Base-by-base conservation (phyloP, 1,140 invertebrate genomes). In the Zaprionus inermis region DNA sequence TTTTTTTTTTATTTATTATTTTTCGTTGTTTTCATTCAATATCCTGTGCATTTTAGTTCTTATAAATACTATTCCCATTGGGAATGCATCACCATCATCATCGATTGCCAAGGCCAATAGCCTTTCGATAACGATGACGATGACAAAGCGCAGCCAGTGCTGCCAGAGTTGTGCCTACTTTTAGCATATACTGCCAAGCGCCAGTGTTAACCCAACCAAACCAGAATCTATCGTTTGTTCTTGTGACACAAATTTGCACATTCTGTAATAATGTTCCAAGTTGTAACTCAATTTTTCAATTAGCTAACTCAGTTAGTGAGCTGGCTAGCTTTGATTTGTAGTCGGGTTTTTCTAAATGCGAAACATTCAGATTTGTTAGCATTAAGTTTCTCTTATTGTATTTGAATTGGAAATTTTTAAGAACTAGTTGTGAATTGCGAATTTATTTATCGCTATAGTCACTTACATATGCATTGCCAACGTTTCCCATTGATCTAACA, bases 401-500 rank as follows among this genome's bases (percentile, higher is more conserved):
- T 28, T 28, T 28, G 24, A 28, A 7, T 32, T n/a, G n/a, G n/a
- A 32, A 32, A 10, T 1, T 32, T 32, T 32, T 9, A 32, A 9
- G 11, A 38, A 38, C 14, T 38, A 14, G 36, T 38, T 38, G 1
- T 3, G 1, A n/a, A 38, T 38, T 38, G 1, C 14, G 1, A n/a
- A 38, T 11, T 7, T 32, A 32, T 32, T 32, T 32, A 38, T 38
- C 5, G 36, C 36, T 38, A 14, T 38, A 32, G 30, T 32, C 30
- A 86, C 82, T 86, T 66, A 86, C 82, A 85, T 52, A 52, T 86
- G 82, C 51, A 82, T 67, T 34, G 82, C 82, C 46, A 86, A 55
- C 12, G 86, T 77, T 44, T 86, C 83, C 82, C 82, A 86, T 57
- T 82, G 79, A 74, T 86, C 82, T 28, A 86, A 54, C 18, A 86